A percentile compares a stretch with the other conserved stretches of the same genome.
phyloP scores from a whole-genome alignment of 1,140 invertebrate genomes.

The Drosophila watanabei region DNA sequence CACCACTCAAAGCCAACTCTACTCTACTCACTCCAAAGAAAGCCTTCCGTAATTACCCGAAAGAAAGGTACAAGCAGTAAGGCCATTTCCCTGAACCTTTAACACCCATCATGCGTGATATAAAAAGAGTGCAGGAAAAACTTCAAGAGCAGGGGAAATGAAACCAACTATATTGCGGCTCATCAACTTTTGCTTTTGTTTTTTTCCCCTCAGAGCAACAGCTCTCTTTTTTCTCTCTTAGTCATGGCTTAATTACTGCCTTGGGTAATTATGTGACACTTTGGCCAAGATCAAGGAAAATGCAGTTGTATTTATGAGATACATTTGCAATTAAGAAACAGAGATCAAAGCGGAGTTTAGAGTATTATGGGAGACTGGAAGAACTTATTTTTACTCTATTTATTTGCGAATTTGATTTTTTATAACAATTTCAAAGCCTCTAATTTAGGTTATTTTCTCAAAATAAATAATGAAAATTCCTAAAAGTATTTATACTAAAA shows the following conservation, averaged over 20 bases:
- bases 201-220: too few relatives aligned
- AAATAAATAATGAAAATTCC: too few relatives aligned
- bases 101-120: constrained; percentile 41
- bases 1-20: constrained; percentile 1
- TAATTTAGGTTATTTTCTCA: too few relatives aligned
- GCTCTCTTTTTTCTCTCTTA: neutral
- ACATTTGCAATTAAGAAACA: too few relatives aligned
- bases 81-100: constrained; percentile 40
- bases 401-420: too few relatives aligned
- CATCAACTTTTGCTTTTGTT: constrained; percentile 64
- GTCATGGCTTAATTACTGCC: constrained; percentile 15
- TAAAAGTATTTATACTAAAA: too few relatives aligned
- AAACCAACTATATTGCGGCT: constrained; percentile 50
- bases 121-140: neutral
- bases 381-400: too few relatives aligned
- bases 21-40: constrained; percentile 15
- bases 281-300: constrained; percentile 16
- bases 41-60: constrained; percentile 42
- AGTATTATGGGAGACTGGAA: neutral
- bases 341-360: neutral
- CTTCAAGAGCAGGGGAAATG: constrained; percentile 11
- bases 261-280: constrained; percentile 40
- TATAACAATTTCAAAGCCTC: too few relatives aligned
- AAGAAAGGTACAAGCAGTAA: constrained; percentile 10
- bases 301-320: constrained; percentile 2